Conservation (phyloP, 2,888 invertebrate species). For the Cerastis leucographa region DNA sequence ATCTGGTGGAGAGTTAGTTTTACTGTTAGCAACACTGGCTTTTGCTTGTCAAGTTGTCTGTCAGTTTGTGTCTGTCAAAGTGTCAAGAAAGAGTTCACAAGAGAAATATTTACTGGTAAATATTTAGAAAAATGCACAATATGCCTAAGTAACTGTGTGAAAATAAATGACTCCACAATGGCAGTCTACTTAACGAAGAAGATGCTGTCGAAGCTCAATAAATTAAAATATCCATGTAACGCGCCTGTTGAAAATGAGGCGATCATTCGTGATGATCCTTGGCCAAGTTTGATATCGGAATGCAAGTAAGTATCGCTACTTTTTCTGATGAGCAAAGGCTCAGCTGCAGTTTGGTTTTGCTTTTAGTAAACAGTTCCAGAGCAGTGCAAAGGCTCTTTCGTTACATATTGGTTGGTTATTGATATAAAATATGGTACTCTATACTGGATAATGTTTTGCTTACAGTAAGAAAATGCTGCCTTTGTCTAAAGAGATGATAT, state of each 20-base stretch:
- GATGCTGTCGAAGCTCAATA: conserved; percentile 83
- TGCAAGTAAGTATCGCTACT: conserved; percentile 72
- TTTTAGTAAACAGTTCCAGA: not conserved
- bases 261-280: conserved; percentile 77
- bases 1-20: too few relatives aligned
- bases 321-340: not conserved
- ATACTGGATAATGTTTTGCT: conserved; percentile 14
- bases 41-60: not conserved
- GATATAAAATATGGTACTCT: not conserved
- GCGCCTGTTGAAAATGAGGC: conserved; percentile 70
- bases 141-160: not conserved
- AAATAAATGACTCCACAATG: conserved; percentile 70
- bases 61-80: conserved; percentile 13
- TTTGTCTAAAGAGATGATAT: conserved; percentile 83
- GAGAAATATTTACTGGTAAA: not conserved
- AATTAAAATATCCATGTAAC: conserved; percentile 75
- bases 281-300: conserved; percentile 80
- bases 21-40: too few relatives aligned
- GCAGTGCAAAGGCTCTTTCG: not conserved
- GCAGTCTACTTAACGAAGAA: conserved; percentile 85
- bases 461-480: conserved; percentile 76
- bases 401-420: not conserved
- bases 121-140: conserved; percentile 24
- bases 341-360: too few relatives aligned
- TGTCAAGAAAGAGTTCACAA: not conserved